Evolutionary conservation across 1,140 invertebrate genomes (phyloP).

Genomic region (Nasonia giraulti): DNA sequence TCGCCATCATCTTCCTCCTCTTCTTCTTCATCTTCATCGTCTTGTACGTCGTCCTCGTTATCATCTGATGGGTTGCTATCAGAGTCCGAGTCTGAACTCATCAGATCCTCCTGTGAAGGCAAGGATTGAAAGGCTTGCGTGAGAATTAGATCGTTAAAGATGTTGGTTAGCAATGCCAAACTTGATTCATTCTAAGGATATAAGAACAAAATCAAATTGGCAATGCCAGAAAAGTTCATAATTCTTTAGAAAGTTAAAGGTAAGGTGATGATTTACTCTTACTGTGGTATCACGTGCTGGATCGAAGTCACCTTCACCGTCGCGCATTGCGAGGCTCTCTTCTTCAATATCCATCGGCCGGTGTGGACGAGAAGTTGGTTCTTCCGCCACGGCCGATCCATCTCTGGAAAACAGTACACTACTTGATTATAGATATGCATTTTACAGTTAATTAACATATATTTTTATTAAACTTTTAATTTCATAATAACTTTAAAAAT

Average conservation of each 20-base stretch:
- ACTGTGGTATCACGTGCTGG: slow-evolving; percentile 71
- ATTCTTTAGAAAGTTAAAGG: slow-evolving; percentile 31
- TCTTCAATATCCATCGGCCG: slow-evolving; percentile 73
- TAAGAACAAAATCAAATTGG: not conserved
- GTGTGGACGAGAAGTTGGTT: slow-evolving; percentile 68
- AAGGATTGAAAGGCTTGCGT: slow-evolving; percentile 19
- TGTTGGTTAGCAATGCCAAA: not conserved
- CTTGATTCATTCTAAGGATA: slow-evolving; percentile 1
- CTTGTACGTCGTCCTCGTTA: slow-evolving; percentile 77
- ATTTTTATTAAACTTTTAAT: not conserved
- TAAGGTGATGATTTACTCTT: slow-evolving; percentile 57
- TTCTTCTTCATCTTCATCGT: slow-evolving; percentile 78
- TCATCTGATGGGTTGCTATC: slow-evolving; percentile 73
- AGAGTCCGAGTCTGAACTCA: slow-evolving; percentile 77
- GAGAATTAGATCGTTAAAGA: not conserved
- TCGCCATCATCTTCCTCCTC: slow-evolving; percentile 77
- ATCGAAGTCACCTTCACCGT: slow-evolving; percentile 70
- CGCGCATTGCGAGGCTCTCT: slow-evolving; percentile 68
- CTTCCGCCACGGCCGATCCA: slow-evolving; percentile 69
- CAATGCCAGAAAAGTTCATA: not conserved
- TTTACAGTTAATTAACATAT: not conserved
- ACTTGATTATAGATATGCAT: slow-evolving; percentile 70
- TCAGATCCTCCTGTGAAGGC: slow-evolving; percentile 74
- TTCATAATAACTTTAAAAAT: not conserved
- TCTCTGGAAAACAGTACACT: slow-evolving; percentile 73